A percentile compares a stretch with the other conserved stretches of the same genome.
Evolutionary conservation across 2,113 vertebrate genomes (phyloP).

Genomic region (Arenaria interpres): DNA sequence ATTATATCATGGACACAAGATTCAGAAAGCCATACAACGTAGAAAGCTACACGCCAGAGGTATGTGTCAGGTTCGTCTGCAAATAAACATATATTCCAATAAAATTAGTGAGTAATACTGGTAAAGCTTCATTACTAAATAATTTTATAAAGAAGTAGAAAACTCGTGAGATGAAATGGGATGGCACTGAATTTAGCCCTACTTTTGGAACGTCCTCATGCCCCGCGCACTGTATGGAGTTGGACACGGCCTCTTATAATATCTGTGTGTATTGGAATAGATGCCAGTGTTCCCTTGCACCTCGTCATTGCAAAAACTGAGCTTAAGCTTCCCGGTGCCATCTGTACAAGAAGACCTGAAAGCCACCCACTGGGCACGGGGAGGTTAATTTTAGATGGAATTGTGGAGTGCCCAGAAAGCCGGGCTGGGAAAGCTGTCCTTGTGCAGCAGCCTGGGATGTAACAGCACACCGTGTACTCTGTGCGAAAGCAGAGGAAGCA

Average conservation of each 20-base stretch:
- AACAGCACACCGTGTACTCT: not conserved
- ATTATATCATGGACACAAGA: slow-evolving; percentile 81
- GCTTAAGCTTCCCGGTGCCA: not conserved
- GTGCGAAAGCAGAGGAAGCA: not conserved
- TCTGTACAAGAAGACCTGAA: not conserved
- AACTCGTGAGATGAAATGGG: not conserved
- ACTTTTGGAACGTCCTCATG: not conserved
- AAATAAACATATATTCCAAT: not conserved
- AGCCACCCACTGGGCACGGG: not conserved
- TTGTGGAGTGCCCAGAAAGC: not conserved
- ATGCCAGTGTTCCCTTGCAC: not conserved
- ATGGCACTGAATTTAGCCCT: not conserved
- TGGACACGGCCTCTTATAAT: not conserved
- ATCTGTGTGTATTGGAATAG: not conserved
- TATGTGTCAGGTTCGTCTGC: slow-evolving; percentile 7
- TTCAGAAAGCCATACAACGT: slow-evolving; percentile 93
- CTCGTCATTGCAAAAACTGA: not conserved
- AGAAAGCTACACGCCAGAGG: slow-evolving; percentile 86
- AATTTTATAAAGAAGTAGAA: not conserved
- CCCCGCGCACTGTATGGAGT: fast-evolving
- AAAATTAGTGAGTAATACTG: not conserved
- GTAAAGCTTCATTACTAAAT: not conserved
- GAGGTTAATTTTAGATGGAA: not conserved
- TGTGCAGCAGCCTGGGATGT: not conserved
- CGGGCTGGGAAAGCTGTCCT: not conserved